Conservation (phyloP, 2,113 vertebrate species). For the Rhinolophus ferrumequinum region DNA sequence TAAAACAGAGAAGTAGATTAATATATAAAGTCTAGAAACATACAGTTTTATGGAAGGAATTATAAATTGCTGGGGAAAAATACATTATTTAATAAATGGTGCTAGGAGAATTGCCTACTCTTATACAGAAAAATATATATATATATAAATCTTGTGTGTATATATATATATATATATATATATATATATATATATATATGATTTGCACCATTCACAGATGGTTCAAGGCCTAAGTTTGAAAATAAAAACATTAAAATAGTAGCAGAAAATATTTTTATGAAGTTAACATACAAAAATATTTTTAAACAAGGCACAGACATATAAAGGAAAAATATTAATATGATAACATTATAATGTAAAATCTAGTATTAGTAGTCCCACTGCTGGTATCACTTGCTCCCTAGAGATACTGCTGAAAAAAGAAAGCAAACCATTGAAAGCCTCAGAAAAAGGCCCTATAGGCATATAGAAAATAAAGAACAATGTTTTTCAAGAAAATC, state of each 20-base stretch:
- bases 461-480: neutral
- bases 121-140: neutral
- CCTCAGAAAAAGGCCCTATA: neutral
- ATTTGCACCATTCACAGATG: neutral
- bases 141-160: neutral
- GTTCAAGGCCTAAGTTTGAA: neutral
- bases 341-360: neutral
- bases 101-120: neutral
- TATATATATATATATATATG: too few relatives aligned
- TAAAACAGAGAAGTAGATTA: neutral
- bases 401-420: neutral
- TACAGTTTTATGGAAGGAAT: neutral
- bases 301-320: neutral
- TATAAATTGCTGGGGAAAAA: neutral
- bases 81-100: neutral
- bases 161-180: too few relatives aligned
- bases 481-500: neutral
- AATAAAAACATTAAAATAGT: slow-evolving; percentile 23
- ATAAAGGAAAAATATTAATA: neutral
- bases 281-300: neutral
- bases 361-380: neutral
- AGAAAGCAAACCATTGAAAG: neutral
- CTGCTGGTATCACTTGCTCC: neutral
- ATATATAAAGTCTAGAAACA: neutral
- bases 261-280: neutral